Conservation (phyloP, 2,888 invertebrate genomes). For the Cerceris rybyensis region DNA sequence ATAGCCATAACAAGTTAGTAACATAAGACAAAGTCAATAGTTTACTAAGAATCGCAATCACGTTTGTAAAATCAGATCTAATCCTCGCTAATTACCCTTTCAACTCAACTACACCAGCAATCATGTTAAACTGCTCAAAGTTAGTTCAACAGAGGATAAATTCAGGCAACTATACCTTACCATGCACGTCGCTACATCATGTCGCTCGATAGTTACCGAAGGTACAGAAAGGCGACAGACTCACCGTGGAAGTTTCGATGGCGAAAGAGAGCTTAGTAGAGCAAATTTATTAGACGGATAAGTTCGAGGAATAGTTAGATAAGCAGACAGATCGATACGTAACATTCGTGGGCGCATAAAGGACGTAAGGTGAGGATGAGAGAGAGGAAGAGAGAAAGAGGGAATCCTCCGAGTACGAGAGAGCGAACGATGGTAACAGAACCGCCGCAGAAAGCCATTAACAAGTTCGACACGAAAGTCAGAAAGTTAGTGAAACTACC, state of each 20-base stretch:
- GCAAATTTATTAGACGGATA: constrained; percentile 30
- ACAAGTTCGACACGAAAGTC: constrained; percentile 75
- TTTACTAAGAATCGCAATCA: constrained; percentile 1
- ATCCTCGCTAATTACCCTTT: constrained; percentile 3
- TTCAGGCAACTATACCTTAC: neutral
- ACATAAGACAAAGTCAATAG: neutral
- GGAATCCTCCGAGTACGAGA: no score
- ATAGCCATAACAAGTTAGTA: neutral
- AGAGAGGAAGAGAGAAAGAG: neutral
- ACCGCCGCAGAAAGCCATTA: constrained; percentile 70
- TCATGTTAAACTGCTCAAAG: constrained; percentile 14
- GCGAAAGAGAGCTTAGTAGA: constrained; percentile 5
- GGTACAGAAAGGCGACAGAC: neutral
- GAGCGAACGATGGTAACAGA: constrained; percentile 57
- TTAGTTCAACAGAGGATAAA: neutral
- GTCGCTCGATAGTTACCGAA: neutral
- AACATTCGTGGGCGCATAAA: constrained; percentile 13
- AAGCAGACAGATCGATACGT: constrained; percentile 15
- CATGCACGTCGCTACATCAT: neutral
- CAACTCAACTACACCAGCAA: constrained; percentile 9
- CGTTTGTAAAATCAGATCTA: constrained; percentile 17
- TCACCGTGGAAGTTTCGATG: neutral
- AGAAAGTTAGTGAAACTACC: constrained; percentile 71
- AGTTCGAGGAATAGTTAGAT: constrained; percentile 7
- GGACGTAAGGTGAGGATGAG: constrained; percentile 6